Conservation (phyloP, 53 echinoderm and acorn worm species). For the Holothuria scabra region DNA sequence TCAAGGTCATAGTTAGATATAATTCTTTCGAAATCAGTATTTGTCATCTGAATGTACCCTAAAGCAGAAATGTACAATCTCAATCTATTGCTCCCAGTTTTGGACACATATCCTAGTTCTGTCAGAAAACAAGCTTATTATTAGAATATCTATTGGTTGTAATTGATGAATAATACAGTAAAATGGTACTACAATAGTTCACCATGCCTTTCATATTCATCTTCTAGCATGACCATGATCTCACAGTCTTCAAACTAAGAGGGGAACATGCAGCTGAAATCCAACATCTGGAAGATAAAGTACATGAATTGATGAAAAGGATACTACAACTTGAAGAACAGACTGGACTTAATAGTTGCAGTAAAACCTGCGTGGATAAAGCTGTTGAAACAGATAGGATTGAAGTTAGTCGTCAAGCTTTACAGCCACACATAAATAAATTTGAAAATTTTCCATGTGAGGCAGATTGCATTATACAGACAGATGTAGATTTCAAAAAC, state of each 20-base stretch:
- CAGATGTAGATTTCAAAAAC: slow-evolving; percentile 12
- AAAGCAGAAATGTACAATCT: no score
- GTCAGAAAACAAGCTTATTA: no score
- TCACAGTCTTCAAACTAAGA: slow-evolving; percentile 66
- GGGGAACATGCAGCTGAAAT: slow-evolving; percentile 78
- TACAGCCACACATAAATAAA: slow-evolving; percentile 84
- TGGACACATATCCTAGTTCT: no score
- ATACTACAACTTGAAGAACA: slow-evolving; percentile 40
- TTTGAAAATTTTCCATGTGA: slow-evolving; percentile 71
- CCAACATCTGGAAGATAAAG: slow-evolving; percentile 65
- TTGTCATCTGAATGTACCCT: no score
- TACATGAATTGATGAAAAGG: slow-evolving; percentile 53
- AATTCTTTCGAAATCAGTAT: no score
- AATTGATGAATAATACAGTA: neutral
- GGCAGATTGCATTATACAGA: neutral
- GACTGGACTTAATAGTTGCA: neutral
- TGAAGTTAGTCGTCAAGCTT: slow-evolving; percentile 74
- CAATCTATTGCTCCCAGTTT: no score
- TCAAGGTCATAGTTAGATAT: no score
- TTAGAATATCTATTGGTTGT: neutral
- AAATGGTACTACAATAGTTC: neutral
- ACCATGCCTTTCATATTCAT: neutral
- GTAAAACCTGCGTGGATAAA: slow-evolving; percentile 59
- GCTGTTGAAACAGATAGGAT: slow-evolving; percentile 88
- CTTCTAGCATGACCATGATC: slow-evolving; percentile 73